phyloP scores from a whole-genome alignment of 2,113 vertebrate genomes.

The Hyaena hyaena region DNA sequence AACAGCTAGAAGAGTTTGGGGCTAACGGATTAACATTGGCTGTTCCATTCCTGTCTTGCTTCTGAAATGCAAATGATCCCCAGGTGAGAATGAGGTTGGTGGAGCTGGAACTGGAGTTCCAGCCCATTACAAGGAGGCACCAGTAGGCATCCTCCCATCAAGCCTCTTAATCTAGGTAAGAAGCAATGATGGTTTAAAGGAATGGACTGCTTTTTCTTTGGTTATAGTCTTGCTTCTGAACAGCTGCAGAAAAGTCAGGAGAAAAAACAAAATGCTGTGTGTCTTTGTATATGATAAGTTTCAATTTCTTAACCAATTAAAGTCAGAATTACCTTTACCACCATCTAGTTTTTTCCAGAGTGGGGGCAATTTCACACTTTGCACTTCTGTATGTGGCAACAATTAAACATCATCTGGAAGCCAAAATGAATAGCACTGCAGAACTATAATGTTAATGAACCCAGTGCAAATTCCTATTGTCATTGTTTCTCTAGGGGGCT shows the following conservation, averaged over 20 bases:
- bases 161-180: background rate
- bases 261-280: background rate
- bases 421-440: background rate
- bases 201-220: background rate
- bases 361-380: background rate
- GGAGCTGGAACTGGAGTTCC: no score
- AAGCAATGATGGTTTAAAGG: background rate
- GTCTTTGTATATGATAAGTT: background rate
- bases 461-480: background rate
- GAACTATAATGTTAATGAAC: background rate
- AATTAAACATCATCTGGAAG: background rate
- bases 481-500: background rate
- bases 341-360: background rate
- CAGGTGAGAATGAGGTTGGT: background rate
- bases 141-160: background rate
- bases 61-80: background rate
- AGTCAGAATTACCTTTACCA: background rate
- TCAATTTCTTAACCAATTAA: background rate
- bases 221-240: background rate
- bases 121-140: no score
- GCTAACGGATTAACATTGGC: background rate
- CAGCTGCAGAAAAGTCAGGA: background rate
- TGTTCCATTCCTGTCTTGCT: background rate
- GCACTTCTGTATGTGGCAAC: background rate
- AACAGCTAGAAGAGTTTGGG: background rate